phyloP scores from a whole-genome alignment of 37 sponge, comb jelly and placozoan genomes.

The Hexactinellida sp. region DNA sequence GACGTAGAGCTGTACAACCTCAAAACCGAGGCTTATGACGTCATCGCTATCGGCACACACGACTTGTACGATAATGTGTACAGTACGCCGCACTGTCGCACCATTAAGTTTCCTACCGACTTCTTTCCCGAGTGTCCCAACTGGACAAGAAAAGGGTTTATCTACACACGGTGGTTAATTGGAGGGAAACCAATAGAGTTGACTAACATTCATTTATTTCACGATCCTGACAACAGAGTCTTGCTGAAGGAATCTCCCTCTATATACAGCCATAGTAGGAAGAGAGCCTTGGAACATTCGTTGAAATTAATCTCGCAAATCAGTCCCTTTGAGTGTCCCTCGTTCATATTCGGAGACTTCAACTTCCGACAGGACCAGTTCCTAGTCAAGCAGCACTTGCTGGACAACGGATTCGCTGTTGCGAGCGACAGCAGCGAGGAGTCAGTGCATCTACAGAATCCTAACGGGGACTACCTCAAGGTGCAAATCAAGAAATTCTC shows the following conservation, averaged over 20 bases:
- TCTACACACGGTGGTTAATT: background rate
- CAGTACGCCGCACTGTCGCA: background rate
- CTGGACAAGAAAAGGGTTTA: slow-evolving; percentile 1
- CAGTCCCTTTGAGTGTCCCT: slow-evolving; percentile 1
- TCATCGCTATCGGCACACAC: background rate
- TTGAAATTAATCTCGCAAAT: background rate
- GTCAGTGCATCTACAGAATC: background rate
- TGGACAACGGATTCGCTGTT: background rate
- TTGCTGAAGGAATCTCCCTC: background rate
- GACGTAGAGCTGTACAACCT: background rate
- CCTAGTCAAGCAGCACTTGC: background rate
- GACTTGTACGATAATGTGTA: background rate
- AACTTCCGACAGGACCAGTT: background rate
- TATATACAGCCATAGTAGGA: background rate
- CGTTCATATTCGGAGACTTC: background rate
- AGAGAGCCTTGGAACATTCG: background rate
- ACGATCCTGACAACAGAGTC: background rate
- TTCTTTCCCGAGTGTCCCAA: slow-evolving; percentile 1
- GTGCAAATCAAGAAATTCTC: background rate
- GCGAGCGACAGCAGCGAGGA: background rate
- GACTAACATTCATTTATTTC: slow-evolving; percentile 4
- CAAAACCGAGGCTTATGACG: background rate
- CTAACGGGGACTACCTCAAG: background rate
- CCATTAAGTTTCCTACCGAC: background rate
- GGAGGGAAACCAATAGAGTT: background rate